Evolutionary conservation across 2,113 vertebrate species (phyloP).

Genomic region (Bostrychus sinensis): DNA sequence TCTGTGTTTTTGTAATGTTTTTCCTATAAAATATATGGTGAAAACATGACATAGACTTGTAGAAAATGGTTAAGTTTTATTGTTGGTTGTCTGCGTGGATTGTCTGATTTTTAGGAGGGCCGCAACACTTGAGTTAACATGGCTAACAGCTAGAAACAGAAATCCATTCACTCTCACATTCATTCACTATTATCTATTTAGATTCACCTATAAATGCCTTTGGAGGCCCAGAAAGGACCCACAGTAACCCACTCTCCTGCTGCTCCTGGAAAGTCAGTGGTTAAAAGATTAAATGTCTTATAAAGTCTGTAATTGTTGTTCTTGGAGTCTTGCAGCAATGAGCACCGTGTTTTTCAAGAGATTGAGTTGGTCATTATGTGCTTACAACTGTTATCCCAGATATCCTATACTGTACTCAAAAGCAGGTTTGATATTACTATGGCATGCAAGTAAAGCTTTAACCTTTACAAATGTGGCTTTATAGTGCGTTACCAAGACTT

Average conservation of each 20-base stretch:
- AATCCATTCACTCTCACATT: no score
- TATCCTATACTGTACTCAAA: not conserved
- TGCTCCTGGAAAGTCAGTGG: not conserved
- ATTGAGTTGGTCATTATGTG: not conserved
- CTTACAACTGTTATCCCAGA: not conserved
- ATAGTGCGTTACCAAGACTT: not conserved
- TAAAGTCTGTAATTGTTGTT: slow-evolving; percentile 2
- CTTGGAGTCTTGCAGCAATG: not conserved
- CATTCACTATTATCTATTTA: not conserved
- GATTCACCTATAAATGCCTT: not conserved
- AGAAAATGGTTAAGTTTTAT: no score
- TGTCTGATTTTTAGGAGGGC: no score
- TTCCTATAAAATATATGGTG: no score
- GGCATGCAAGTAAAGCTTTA: not conserved
- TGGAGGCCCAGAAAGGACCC: not conserved
- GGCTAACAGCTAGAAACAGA: no score
- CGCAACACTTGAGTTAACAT: no score
- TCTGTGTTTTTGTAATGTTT: no score
- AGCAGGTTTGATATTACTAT: not conserved
- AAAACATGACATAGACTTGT: no score
- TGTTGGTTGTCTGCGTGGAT: no score
- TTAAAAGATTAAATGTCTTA: not conserved
- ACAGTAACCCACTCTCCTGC: no score
- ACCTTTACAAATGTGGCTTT: not conserved
- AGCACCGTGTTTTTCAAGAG: not conserved